These are phyloP conservation scores for Glossophaga mutica DNA, from an alignment of 2,797 vertebrate genomes.

Conservation along the genomic window DNA sequence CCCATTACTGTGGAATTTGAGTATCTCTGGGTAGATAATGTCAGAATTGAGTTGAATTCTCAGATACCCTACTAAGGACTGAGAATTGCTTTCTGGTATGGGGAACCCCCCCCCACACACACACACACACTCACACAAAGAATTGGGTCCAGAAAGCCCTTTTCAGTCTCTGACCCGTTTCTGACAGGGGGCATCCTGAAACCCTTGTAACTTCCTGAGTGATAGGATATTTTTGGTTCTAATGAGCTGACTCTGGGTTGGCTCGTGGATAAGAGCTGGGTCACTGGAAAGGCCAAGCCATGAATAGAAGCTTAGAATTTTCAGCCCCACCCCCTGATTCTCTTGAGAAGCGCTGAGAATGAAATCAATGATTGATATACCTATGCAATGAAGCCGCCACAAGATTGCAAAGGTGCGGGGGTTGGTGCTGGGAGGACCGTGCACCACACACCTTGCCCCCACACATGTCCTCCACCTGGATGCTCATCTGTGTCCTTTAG, in stretches of 20 bases:
- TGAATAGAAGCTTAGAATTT: neutral
- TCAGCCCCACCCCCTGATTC: neutral
- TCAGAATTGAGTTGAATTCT: neutral
- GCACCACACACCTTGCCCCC: neutral
- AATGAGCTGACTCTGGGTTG: neutral
- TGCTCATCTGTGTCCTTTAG: neutral
- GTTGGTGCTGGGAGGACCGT: neutral
- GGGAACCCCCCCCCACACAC: neutral
- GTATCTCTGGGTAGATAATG: neutral
- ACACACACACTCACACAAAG: neutral
- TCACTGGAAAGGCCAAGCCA: neutral
- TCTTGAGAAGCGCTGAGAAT: neutral
- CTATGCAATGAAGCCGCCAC: neutral
- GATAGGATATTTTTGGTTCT: neutral
- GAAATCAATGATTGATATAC: neutral
- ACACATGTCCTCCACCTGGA: neutral
- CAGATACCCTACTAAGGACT: neutral
- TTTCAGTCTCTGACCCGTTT: neutral
- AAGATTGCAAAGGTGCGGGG: neutral
- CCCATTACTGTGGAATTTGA: neutral
- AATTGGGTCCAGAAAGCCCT: neutral
- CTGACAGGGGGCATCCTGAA: neutral
- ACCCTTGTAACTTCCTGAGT: neutral
- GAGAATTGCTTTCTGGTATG: neutral
- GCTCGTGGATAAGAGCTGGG: too few relatives aligned